Percentiles rank a stretch among this genome's conserved stretches.
These are phyloP conservation scores for Heliothis virescens DNA, from an alignment of 1,140 invertebrate species.

Conservation along the genomic window DNA sequence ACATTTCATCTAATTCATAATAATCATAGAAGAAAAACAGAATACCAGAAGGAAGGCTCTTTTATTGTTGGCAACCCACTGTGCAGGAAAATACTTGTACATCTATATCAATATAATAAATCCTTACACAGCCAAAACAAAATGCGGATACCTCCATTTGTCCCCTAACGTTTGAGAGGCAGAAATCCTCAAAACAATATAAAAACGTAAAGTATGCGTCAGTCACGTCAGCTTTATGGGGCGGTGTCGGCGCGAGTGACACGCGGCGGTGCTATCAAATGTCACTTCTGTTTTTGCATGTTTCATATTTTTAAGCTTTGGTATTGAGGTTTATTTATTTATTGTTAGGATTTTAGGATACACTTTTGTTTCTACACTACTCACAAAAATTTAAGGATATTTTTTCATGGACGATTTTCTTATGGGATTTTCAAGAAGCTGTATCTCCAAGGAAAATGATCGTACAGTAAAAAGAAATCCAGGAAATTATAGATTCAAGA, in stretches of 20 bases:
- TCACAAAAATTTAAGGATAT: too few species aligned
- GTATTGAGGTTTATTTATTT: slow-evolving; percentile 4
- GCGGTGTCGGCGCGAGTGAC: slow-evolving; percentile 4
- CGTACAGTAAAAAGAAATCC: too few species aligned
- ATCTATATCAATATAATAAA: not conserved
- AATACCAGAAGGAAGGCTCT: too few species aligned
- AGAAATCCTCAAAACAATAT: slow-evolving; percentile 13
- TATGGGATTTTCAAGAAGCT: too few species aligned
- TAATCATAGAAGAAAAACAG: too few species aligned
- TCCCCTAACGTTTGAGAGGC: not conserved
- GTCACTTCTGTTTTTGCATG: slow-evolving; percentile 5
- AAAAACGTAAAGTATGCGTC: not conserved
- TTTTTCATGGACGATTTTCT: too few species aligned
- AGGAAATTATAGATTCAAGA: too few species aligned
- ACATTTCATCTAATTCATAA: too few species aligned
- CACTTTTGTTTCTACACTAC: not conserved
- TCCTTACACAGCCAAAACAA: not conserved
- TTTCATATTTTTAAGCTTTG: not conserved
- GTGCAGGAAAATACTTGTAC: too few species aligned
- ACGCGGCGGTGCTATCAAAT: not conserved
- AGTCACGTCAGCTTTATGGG: slow-evolving; percentile 27
- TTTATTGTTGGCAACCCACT: too few species aligned
- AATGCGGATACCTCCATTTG: not conserved
- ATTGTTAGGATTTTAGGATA: not conserved
- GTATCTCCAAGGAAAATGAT: too few species aligned